phyloP scores from a whole-genome alignment of 2,113 vertebrate genomes.

The Dasyurus viverrinus region DNA sequence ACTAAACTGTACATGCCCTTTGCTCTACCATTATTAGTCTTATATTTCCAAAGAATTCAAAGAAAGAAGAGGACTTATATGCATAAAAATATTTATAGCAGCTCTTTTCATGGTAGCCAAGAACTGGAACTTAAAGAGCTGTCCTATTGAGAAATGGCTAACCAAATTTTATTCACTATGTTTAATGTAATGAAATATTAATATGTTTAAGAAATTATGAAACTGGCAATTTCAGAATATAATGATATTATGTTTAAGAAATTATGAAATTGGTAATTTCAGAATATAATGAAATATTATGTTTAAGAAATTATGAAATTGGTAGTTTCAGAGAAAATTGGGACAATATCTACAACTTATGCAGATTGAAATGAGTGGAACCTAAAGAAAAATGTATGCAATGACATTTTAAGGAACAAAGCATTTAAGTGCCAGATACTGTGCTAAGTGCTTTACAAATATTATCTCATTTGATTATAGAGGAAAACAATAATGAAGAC shows the following conservation, averaged over 20 bases:
- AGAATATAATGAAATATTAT: background rate
- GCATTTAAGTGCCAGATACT: background rate
- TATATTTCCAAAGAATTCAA: background rate
- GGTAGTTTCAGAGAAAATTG: background rate
- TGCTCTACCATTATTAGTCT: background rate
- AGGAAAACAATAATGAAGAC: background rate
- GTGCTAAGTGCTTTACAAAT: background rate
- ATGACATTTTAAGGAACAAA: background rate
- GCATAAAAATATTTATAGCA: background rate
- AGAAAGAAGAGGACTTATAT: background rate
- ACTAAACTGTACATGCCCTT: background rate
- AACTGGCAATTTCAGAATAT: background rate
- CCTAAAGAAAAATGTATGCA: background rate
- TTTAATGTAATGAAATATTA: background rate
- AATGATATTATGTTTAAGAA: too few species aligned
- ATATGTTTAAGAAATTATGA: background rate
- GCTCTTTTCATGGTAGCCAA: background rate
- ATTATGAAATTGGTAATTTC: background rate
- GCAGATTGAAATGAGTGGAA: background rate
- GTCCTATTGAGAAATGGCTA: background rate
- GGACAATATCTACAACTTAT: background rate
- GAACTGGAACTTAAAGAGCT: too few species aligned
- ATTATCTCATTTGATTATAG: background rate
- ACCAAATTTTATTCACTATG: background rate
- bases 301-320: background rate